Evolutionary conservation across 2,797 vertebrate species (phyloP), one percentile per base, ranked within the genome.

Genomic region (Lateolabrax maculatus): DNA sequence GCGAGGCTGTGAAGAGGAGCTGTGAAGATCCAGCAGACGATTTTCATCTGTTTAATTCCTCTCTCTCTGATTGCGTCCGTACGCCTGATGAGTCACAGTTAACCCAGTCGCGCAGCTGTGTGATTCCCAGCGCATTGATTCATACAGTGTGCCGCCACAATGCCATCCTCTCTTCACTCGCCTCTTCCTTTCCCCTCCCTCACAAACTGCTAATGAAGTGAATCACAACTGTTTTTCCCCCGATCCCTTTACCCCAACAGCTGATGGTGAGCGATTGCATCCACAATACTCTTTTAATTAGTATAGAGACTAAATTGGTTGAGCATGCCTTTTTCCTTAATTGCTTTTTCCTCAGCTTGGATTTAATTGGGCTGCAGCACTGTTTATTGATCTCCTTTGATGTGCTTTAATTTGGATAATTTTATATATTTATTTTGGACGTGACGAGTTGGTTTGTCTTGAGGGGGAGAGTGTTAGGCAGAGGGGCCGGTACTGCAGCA

Each of bases 361-460:
- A 95, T 95, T 93, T 96, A 95, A 96, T 96, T 95, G 95, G 93
- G 88, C 94, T 87, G 92, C 92, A 85, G 90, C 94, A 92, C 93
- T 95, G 94, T 95, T 94, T 96, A 96, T 96, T 94, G 95, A 96
- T 96, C 94, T 91, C 86, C 82, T 95, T 95, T 95, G 93, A 96
- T 95, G 92, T 92, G 93, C 92, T 95, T 95, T 95, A 94, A 95
- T 96, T 94, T 95, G 90, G 92, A 93, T 95, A 92, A 94, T 94
- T 94, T 95, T 95, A 93, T 94, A 93, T 95, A 93, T 95, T 93
- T 95, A 91, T 95, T 93, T 94, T 90, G 87, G 86, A 89, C 46
- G 82, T 85, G 90, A 90, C 79, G 62, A 86, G 86, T 85, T 76
- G 57, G 88, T 93, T 91, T 91, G 88, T 93, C 92, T 90, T 71